Evolutionary conservation across 2,888 invertebrate species (phyloP).

Genomic region (Synergus itoensis): DNA sequence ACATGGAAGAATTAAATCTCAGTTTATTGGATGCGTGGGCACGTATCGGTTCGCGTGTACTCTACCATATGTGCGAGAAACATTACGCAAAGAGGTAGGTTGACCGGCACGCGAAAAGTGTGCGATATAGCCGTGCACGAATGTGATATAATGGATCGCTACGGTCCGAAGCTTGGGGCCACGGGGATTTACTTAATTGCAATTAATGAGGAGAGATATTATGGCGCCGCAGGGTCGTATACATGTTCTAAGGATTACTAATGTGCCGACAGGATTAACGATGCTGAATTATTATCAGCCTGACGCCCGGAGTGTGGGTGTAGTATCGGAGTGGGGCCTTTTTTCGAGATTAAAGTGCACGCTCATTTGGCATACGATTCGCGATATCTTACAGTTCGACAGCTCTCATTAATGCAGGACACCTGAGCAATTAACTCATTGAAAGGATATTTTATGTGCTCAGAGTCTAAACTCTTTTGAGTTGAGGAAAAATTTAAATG

Average conservation of each 20-base stretch:
- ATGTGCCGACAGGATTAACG: conserved; percentile 76
- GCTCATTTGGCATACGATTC: conserved; percentile 28
- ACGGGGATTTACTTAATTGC: conserved; percentile 76
- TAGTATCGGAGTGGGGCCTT: conserved; percentile 30
- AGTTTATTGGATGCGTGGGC: conserved; percentile 49
- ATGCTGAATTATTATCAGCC: conserved; percentile 73
- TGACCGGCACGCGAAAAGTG: conserved; percentile 57
- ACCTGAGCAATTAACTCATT: conserved; percentile 34
- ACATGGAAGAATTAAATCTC: neutral
- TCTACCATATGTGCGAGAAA: conserved; percentile 51
- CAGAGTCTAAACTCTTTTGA: neutral
- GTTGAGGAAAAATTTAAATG: neutral
- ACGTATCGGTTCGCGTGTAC: conserved; percentile 50
- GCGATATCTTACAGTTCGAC: conserved; percentile 36
- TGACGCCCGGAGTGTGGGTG: conserved; percentile 54
- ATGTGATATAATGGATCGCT: conserved; percentile 64
- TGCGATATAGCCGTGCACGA: conserved; percentile 53
- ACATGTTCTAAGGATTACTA: conserved; percentile 73
- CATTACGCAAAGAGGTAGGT: conserved; percentile 52
- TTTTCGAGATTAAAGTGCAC: conserved; percentile 32
- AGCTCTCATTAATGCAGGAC: conserved; percentile 32
- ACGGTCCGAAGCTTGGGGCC: conserved; percentile 54
- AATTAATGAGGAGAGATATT: conserved; percentile 77
- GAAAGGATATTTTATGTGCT: neutral
- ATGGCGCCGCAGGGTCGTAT: conserved; percentile 67